These are phyloP conservation scores for Aphaenogaster rudis DNA, from an alignment of 1,140 invertebrate species.

Conservation along the genomic window DNA sequence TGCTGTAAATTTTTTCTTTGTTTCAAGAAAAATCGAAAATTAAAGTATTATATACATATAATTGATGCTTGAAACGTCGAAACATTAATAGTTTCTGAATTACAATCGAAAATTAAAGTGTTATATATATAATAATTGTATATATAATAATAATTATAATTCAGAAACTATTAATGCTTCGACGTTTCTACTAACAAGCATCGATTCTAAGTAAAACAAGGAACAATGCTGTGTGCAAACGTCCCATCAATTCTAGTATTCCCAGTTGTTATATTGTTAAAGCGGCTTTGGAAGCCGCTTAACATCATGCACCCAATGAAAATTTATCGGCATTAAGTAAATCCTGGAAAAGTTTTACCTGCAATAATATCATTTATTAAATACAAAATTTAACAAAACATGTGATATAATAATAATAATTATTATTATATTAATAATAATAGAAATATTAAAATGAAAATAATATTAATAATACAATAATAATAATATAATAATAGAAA, in stretches of 20 bases:
- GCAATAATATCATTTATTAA: conserved; percentile 75
- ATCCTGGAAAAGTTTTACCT: conserved; percentile 3
- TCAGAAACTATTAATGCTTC: conserved; percentile 2
- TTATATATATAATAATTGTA: too few species aligned
- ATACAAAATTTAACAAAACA: conserved; percentile 75
- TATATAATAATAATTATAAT: background rate
- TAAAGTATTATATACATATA: background rate
- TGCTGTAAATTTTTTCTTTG: too few species aligned
- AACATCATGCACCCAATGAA: background rate
- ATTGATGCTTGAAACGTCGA: background rate
- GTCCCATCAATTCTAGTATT: background rate
- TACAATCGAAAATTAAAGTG: background rate
- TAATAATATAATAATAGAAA: conserved; percentile 56
- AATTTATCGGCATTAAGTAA: conserved; percentile 8
- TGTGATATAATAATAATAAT: conserved; percentile 66
- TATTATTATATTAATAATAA: conserved; percentile 69
- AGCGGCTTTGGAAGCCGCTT: conserved; percentile 10
- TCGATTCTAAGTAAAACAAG: background rate
- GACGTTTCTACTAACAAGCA: background rate
- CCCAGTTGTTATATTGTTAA: conserved; percentile 1
- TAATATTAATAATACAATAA: conserved; percentile 64
- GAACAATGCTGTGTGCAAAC: conserved; percentile 5
- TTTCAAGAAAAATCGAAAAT: too few species aligned
- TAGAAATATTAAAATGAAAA: conserved; percentile 56
- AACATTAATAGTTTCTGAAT: conserved; percentile 9